Base-by-base conservation (phyloP, 2,797 vertebrate genomes). In the Discoglossus pictus region DNA sequence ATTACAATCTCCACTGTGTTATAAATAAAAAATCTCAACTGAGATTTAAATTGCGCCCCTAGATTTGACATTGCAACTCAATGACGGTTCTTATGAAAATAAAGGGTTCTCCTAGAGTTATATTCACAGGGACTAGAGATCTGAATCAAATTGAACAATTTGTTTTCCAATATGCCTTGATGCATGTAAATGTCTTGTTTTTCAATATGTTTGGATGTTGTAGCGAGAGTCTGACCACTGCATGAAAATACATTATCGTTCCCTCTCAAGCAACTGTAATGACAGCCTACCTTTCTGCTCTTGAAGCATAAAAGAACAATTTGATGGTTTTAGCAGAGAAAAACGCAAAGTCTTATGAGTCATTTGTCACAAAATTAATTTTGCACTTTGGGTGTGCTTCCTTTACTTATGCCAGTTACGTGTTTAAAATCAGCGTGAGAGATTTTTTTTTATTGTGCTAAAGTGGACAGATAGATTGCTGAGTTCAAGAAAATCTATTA, bases 391-490 rank as follows among this genome's bases (percentile, higher is more conserved):
- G 9, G 10, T 31, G 39, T 12, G 2, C 40, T 7, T 15, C 20
- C 16, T 23, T 7, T 43, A 59, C 44, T 47, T 46, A 46, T 56
- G 44, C 21, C 2, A 24, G 18, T 34, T 35, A 24, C 36, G 65
- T 34, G 17, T 53, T 51, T 58, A 44, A 20, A 43, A 17, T 20
- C 51, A 16, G 12, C 47, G 15, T 2, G 27, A 48, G 24, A 47
- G 20, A 34, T 8, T 54, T 44, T 63, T 63, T 54, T 44, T 63
- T 63, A 21, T 42, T 56, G 6, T 21, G n/a, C 15, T 39, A 24
- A 23, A 34, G 59, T 62, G 59, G 67, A 69, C 59, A 70, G 68
- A 13, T 50, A 53, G 67, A 69, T 39, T 62, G 59, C 31, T 18
- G 18, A 15, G 24, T 35, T 56, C 68, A 56, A 7, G 18, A 42